Evolutionary conservation across 2,113 vertebrate genomes (phyloP).

Genomic region (Cettia cetti): DNA sequence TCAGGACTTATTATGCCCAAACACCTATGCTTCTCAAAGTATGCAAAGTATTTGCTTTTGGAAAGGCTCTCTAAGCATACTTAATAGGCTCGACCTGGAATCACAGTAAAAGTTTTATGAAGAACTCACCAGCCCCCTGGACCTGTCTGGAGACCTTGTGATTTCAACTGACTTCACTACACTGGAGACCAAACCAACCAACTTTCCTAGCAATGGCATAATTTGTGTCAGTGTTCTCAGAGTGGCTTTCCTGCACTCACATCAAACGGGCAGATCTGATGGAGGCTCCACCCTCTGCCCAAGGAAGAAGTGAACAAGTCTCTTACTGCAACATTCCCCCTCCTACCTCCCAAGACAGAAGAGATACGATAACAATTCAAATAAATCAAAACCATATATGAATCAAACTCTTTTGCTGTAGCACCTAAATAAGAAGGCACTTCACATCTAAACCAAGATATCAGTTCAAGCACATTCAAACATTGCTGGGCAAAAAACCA

Average conservation of each 20-base stretch:
- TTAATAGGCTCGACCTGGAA: neutral
- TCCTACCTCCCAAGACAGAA: neutral
- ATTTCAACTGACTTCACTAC: neutral
- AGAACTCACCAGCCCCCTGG: neutral
- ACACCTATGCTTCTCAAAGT: neutral
- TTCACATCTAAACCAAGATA: neutral
- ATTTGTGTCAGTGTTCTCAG: neutral
- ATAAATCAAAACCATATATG: neutral
- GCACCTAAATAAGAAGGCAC: constrained; percentile 40
- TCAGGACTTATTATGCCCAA: neutral
- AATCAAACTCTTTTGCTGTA: neutral
- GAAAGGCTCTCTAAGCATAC: neutral
- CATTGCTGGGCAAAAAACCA: neutral
- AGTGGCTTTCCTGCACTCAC: neutral
- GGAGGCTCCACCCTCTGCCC: neutral
- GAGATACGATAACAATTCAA: neutral
- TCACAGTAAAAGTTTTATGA: neutral
- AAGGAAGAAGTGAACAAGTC: neutral
- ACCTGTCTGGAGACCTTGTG: neutral
- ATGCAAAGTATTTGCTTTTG: neutral
- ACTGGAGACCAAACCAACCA: neutral
- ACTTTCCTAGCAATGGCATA: neutral
- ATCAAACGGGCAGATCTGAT: neutral
- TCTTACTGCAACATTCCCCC: neutral
- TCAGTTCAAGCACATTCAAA: neutral